These are phyloP conservation scores for Erpornis zantholeuca DNA, from an alignment of 2,113 vertebrate species.

Conservation along the genomic window DNA sequence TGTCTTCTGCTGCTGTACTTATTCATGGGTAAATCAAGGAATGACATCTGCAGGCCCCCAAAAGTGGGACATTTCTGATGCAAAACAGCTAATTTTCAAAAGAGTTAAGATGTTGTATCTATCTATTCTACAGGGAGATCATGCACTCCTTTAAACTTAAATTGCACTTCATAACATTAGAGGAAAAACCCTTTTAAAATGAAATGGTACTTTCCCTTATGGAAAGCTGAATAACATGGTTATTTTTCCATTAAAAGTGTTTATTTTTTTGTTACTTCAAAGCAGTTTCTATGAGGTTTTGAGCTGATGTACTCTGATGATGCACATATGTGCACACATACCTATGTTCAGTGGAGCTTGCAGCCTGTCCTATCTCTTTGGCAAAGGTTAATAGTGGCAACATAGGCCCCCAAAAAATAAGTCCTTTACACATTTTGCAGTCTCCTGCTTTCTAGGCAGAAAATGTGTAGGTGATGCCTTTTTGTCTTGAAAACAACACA, in stretches of 20 bases:
- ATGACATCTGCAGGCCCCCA: neutral
- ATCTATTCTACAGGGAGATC: neutral
- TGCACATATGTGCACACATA: neutral
- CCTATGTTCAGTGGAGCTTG: rapidly evolving
- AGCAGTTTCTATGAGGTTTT: neutral
- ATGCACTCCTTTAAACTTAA: neutral
- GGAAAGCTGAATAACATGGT: neutral
- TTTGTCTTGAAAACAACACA: neutral
- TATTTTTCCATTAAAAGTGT: neutral
- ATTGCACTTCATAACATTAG: neutral
- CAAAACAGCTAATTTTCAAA: neutral
- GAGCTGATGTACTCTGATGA: neutral
- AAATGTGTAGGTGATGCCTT: neutral
- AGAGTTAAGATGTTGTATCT: neutral
- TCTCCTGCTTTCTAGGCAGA: neutral
- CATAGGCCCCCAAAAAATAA: neutral
- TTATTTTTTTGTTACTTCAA: neutral
- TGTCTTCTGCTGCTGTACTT: neutral
- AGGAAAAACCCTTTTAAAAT: neutral
- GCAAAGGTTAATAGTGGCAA: neutral
- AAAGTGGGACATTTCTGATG: neutral
- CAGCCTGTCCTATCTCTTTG: neutral
- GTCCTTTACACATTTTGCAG: neutral
- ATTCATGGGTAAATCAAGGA: neutral
- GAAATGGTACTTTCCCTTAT: neutral